phyloP scores from a whole-genome alignment of 1,140 invertebrate species.

The Oreohelix idahoensis region DNA sequence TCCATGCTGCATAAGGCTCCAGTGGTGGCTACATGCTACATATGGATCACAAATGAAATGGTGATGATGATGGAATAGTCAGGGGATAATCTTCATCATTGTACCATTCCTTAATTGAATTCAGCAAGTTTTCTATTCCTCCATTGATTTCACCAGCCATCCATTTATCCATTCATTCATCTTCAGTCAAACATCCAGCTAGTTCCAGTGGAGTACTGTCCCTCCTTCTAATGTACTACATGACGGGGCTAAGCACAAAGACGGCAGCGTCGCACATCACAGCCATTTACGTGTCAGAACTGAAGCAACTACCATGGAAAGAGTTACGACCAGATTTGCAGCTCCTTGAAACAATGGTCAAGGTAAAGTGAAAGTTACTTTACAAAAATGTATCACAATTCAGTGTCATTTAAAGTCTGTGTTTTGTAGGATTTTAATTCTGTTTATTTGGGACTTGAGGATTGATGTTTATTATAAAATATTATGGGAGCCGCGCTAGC shows the following conservation, averaged over 20 bases:
- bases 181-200: conserved; percentile 14
- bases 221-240: conserved; percentile 84
- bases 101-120: too few relatives aligned
- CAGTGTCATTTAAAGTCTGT: too few relatives aligned
- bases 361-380: conserved; percentile 72
- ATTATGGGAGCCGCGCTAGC: too few relatives aligned
- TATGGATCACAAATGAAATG: too few relatives aligned
- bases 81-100: too few relatives aligned
- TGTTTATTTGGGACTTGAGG: too few relatives aligned
- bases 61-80: too few relatives aligned
- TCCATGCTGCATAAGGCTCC: too few relatives aligned
- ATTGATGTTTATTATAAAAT: too few relatives aligned
- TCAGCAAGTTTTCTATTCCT: too few relatives aligned
- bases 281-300: conserved; percentile 79
- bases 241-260: conserved; percentile 79
- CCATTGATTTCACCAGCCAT: neutral
- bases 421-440: too few relatives aligned
- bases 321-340: conserved; percentile 80
- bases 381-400: neutral
- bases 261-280: conserved; percentile 81
- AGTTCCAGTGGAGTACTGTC: conserved; percentile 61
- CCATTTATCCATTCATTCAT: neutral
- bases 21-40: too few relatives aligned
- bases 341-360: conserved; percentile 83
- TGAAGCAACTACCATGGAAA: conserved; percentile 82